Conservation (phyloP, 1,140 invertebrate genomes). For the Leptinotarsa defecta region DNA sequence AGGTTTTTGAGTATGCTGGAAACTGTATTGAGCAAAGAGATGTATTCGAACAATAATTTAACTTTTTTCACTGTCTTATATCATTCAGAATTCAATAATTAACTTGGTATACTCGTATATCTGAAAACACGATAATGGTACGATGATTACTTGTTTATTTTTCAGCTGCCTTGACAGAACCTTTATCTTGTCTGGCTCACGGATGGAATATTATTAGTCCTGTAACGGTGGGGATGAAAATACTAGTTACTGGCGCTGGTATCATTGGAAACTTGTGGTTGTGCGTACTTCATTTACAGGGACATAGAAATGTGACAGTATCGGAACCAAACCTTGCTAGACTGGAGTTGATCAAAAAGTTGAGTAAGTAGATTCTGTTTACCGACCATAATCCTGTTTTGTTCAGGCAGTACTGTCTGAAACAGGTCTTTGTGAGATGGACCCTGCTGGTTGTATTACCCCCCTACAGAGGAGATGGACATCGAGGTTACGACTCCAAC, state of each 20-base stretch:
- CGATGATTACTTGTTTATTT: neutral
- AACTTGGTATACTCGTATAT: too few relatives aligned
- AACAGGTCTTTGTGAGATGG: too few relatives aligned
- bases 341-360: slow-evolving; percentile 59
- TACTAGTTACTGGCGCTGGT: slow-evolving; percentile 71
- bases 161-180: slow-evolving; percentile 66
- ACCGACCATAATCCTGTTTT: neutral
- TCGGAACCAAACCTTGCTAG: slow-evolving; percentile 66
- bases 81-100: too few relatives aligned
- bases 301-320: slow-evolving; percentile 68
- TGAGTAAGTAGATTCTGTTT: slow-evolving; percentile 58
- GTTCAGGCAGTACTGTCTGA: too few relatives aligned
- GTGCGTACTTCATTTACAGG: slow-evolving; percentile 66
- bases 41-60: too few relatives aligned
- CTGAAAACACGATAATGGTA: too few relatives aligned
- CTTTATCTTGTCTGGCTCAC: slow-evolving; percentile 70
- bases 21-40: too few relatives aligned
- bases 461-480: too few relatives aligned
- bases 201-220: slow-evolving; percentile 67
- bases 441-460: too few relatives aligned
- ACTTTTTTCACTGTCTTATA: too few relatives aligned
- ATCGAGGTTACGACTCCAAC: too few relatives aligned
- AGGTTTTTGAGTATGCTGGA: too few relatives aligned
- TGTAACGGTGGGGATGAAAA: slow-evolving; percentile 62
- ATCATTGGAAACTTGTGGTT: slow-evolving; percentile 75